Conservation (phyloP, 2,888 invertebrate species). For the Phlogophora meticulosa region DNA sequence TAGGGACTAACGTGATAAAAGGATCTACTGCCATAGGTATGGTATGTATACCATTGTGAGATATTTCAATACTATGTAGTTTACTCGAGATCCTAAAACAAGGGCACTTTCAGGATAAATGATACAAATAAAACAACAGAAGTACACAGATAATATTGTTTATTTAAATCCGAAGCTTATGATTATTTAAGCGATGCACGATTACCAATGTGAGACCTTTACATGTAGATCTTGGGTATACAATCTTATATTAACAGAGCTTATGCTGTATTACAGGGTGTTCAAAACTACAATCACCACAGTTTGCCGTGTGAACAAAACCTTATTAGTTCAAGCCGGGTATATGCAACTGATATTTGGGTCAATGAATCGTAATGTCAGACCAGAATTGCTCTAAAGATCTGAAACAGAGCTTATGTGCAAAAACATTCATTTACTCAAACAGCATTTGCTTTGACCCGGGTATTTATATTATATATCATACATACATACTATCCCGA, state of each 20-base stretch:
- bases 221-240: conserved; percentile 1
- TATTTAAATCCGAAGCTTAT: conserved; percentile 61
- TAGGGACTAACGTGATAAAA: too few species aligned
- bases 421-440: conserved; percentile 1
- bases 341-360: conserved; percentile 6
- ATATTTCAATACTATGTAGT: too few species aligned
- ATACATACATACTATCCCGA: too few species aligned
- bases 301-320: not conserved
- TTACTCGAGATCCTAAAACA: too few species aligned
- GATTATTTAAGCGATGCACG: conserved; percentile 51
- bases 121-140: conserved; percentile 28
- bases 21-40: too few species aligned
- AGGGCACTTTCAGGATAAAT: not conserved
- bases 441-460: not conserved
- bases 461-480: not conserved
- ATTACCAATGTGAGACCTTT: conserved; percentile 40
- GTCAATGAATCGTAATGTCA: conserved; percentile 14
- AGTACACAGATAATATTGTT: conserved; percentile 63
- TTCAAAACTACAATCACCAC: too few species aligned
- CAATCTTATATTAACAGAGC: not conserved
- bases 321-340: conserved; percentile 17
- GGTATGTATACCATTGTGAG: too few species aligned
- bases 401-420: not conserved
- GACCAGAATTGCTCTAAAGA: not conserved
- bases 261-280: not conserved